A percentile compares a stretch with the other conserved stretches of the same genome.
Conservation (phyloP, 2,113 vertebrate species). For the Rhinopithecus roxellana region DNA sequence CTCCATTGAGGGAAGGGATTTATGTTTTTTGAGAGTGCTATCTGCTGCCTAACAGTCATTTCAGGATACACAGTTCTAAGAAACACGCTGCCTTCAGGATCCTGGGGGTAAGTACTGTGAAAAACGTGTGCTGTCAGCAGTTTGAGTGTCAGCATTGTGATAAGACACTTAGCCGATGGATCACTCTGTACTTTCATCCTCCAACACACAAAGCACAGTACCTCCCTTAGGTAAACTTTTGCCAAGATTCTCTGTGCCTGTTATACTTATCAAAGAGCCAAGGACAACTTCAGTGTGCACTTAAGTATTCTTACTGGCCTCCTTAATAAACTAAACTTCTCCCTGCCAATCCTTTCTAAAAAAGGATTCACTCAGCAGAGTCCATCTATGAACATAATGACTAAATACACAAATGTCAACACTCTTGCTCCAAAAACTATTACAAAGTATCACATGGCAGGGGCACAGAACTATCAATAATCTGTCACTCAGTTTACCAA, state of each 20-base stretch:
- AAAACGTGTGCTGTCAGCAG: conserved; percentile 82
- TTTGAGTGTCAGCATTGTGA: conserved; percentile 81
- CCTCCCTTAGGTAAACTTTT: background rate
- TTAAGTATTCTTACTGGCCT: background rate
- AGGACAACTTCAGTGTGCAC: background rate
- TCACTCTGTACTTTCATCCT: conserved; percentile 87
- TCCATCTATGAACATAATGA: conserved; percentile 10
- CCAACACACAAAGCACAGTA: conserved; percentile 80
- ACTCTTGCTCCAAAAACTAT: conserved; percentile 29
- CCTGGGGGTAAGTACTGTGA: background rate
- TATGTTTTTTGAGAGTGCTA: background rate
- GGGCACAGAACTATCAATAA: background rate
- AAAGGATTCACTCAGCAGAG: background rate
- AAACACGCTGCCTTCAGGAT: conserved; percentile 14
- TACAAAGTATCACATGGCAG: background rate
- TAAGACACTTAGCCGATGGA: conserved; percentile 85
- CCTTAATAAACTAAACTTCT: background rate
- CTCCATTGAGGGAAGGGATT: background rate
- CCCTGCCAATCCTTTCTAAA: conserved; percentile 15
- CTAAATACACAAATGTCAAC: background rate
- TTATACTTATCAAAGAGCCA: background rate
- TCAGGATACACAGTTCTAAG: background rate
- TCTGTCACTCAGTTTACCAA: background rate
- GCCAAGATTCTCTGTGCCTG: background rate
- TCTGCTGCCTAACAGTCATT: conserved; percentile 3